Evolutionary conservation across 2,888 invertebrate genomes (phyloP).

Genomic region (Alviniconcha strummeri): DNA sequence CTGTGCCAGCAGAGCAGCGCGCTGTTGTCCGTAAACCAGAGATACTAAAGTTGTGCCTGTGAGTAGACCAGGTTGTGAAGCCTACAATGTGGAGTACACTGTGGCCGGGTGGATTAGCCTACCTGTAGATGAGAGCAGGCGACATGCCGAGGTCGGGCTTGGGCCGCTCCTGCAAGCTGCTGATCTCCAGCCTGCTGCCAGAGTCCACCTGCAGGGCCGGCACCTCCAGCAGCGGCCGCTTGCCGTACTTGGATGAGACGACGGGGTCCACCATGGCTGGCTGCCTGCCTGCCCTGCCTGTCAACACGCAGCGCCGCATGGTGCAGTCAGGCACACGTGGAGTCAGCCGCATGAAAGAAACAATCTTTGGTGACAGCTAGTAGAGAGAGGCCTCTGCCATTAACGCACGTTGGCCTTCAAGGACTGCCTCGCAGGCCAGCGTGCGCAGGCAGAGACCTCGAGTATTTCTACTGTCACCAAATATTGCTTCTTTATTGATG

Average conservation of each 20-base stretch:
- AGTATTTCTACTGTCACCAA: too few relatives aligned
- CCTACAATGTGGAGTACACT: too few relatives aligned
- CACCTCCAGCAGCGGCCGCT: constrained; percentile 45
- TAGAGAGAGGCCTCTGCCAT: not conserved
- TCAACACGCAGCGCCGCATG: too few relatives aligned
- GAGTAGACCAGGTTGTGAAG: too few relatives aligned
- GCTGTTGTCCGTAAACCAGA: too few relatives aligned
- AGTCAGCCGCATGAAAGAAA: not conserved
- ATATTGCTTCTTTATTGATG: too few relatives aligned
- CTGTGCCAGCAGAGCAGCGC: too few relatives aligned
- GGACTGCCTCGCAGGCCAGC: too few relatives aligned
- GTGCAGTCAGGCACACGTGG: not conserved
- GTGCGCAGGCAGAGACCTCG: too few relatives aligned
- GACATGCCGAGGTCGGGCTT: not conserved
- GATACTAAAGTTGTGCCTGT: too few relatives aligned
- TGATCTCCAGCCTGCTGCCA: constrained; percentile 9
- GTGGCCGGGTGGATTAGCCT: too few relatives aligned
- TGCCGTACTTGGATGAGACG: constrained; percentile 45
- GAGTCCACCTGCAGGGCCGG: constrained; percentile 41
- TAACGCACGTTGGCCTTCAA: not conserved
- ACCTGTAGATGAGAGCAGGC: constrained; percentile 23
- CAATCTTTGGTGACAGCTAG: not conserved
- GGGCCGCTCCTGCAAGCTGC: constrained; percentile 7
- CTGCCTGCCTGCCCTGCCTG: not conserved
- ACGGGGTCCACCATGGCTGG: constrained; percentile 44